phyloP scores from a whole-genome alignment of 2,113 vertebrate genomes.

The Austrofundulus limnaeus region DNA sequence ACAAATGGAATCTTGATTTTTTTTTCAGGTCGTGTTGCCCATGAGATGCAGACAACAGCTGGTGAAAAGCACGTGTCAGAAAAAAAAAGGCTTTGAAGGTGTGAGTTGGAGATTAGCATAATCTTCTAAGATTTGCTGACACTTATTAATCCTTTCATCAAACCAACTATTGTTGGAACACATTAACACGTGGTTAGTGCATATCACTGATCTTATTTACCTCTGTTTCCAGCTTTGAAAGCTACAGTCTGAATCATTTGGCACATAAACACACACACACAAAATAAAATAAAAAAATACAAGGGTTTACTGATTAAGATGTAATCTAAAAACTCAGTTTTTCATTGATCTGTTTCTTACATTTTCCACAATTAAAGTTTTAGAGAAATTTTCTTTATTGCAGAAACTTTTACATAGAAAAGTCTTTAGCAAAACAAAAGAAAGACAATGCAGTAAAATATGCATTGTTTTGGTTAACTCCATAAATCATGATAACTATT shows the following conservation, averaged over 20 bases:
- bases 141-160: conserved; percentile 40
- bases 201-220: conserved; percentile 34
- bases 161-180: conserved; percentile 27
- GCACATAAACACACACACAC: not conserved
- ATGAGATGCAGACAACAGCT: conserved; percentile 61
- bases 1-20: conserved; percentile 50
- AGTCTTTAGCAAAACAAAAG: too few species aligned
- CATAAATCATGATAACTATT: too few species aligned
- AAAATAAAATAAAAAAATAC: too few species aligned
- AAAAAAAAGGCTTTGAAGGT: conserved; percentile 27
- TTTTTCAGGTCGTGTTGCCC: conserved; percentile 52
- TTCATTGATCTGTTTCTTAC: too few species aligned
- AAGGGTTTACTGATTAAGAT: too few species aligned
- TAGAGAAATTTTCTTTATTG: too few species aligned
- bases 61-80: conserved; percentile 59
- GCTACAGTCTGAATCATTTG: not conserved
- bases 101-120: conserved; percentile 14
- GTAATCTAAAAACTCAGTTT: too few species aligned
- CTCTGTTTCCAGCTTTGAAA: conserved; percentile 25
- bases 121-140: conserved; percentile 30
- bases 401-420: too few species aligned
- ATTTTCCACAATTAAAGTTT: too few species aligned
- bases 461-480: too few species aligned
- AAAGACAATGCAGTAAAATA: too few species aligned
- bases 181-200: conserved; percentile 31